Base-by-base conservation (phyloP, 2,888 invertebrate species). In the Euclidia mi region DNA sequence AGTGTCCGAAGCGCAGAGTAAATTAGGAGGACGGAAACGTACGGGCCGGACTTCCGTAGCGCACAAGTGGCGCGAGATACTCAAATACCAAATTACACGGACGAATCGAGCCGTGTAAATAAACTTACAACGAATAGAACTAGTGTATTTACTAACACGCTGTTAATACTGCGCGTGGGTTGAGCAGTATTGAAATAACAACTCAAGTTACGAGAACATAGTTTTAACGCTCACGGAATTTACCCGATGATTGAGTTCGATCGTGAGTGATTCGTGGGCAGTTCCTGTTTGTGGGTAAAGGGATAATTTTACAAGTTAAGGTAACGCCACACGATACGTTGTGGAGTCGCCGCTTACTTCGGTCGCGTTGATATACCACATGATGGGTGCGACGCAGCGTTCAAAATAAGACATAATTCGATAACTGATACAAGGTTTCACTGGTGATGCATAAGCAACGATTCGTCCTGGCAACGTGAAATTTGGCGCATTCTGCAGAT, bases 1-100 rank as follows among this genome's bases (percentile, higher is more conserved):
- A 66, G 63, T 69, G 69, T 51, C 65, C 57, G 53, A 65, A 69
- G 69, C 60, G 53, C 59, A 28, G 57, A 64, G 76, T 67, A 72
- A 72, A 75, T 76, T 76, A 76, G 61, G 56, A 55, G 70, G 73
- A 65, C 70, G 76, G 67, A 76, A 65, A 68, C 65, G 62, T 49
- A 60, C 56, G 49, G 56, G 42, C 65, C 76, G 75, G 76, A 75
- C 43, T 42, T 75, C 76, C 75, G 68, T 17, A 56, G 52, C 65
- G 56, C 63, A 59, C 58, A 65, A 75, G 65, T 72, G 60, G 61
- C 50, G 60, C 64, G 63, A 70, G 57, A 74, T 62, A 74, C 58
- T 74, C 72, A 71, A 74, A 74, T 74, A 59, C 65, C 56, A 74
- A 71, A 71, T 71, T 65, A 74, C 67, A 64, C 52, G 55, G 59